Evolutionary conservation across 1,140 invertebrate genomes (phyloP), one percentile per base, ranked within the genome.

Genomic region (Pomphorhynchus laevis): DNA sequence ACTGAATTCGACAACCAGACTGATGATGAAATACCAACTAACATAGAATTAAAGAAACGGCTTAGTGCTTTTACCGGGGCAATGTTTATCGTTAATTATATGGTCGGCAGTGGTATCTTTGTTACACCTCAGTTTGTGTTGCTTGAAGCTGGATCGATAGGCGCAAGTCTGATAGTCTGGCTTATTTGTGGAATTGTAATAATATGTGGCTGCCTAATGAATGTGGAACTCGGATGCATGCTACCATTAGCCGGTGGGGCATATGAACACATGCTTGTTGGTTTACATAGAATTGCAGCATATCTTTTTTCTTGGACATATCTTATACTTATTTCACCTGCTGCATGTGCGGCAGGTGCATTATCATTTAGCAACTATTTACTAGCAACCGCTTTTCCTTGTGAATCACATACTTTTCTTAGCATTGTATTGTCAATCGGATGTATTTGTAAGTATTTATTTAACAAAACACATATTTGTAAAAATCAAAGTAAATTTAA

Each of bases 161-260:
- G 41, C 21, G 16, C 34, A 1, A 38, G 36, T 5, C 17, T 43
- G 5, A 20, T 43, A 14, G 36, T 43, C 16, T 43, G 41, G 41
- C 20, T 43, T 12, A 21, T 39, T 12, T 38, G 41, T 20, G 41
- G 41, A 1, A 34, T 43, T 17, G 18, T 43, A 20, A 34, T 29
- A 11, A 69, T 77, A 49, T 65, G 84, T 34, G 82, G 82, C 6
- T 75, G 77, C 1, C 59, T 91, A 2, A 91, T 82, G 52, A 93
- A 93, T 55, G 79, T 82, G 0, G 84, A 95, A 66, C 62, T 95
- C 37, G 84, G 84, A 65, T 66, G 74, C 56, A 66, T 69, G 33
- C 84, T 93, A 47, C 68, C 74, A 2, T 77, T 80, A 53, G 84
- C 75, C n/a, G 86, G 86, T 3, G 84, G 82, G 2, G 84, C 93